phyloP scores from a whole-genome alignment of 1,140 invertebrate genomes.

The Zelostemma sp. region DNA sequence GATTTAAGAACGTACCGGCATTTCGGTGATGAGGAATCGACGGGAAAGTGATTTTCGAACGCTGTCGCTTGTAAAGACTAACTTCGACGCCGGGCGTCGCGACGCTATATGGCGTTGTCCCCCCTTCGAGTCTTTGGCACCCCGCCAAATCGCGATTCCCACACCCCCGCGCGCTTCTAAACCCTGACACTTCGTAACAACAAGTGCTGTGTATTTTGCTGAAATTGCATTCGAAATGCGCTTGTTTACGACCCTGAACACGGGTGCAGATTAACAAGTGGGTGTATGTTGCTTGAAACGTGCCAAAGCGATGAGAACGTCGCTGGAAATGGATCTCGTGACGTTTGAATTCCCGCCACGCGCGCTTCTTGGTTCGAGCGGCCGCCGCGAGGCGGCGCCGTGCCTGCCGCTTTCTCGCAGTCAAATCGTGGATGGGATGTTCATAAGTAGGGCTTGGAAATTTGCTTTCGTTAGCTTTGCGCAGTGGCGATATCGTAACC shows the following conservation, averaged over 20 bases:
- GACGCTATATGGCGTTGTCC: conserved; percentile 68
- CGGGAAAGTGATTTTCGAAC: conserved; percentile 51
- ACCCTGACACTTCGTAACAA: conserved; percentile 46
- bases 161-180: conserved; percentile 59
- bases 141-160: conserved; percentile 61
- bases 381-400: conserved; percentile 25
- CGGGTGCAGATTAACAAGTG: conserved; percentile 52
- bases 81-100: conserved; percentile 61
- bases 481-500: conserved; percentile 88
- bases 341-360: neutral
- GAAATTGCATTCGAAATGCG: conserved; percentile 10
- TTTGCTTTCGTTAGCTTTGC: conserved; percentile 72
- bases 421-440: neutral
- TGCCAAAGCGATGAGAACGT: conserved; percentile 61
- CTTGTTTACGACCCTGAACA: conserved; percentile 28
- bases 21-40: conserved; percentile 38
- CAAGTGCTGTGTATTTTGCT: conserved; percentile 23
- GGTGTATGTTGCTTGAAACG: conserved; percentile 51
- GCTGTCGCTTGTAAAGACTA: conserved; percentile 61
- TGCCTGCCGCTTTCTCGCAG: conserved; percentile 21
- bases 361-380: neutral
- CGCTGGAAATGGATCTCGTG: conserved; percentile 63
- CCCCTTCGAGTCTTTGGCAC: conserved; percentile 64
- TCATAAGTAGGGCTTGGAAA: conserved; percentile 21
- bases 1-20: conserved; percentile 60